These are phyloP conservation scores for Brachionus rubens DNA, from an alignment of 1,140 invertebrate species.

Conservation along the genomic window DNA sequence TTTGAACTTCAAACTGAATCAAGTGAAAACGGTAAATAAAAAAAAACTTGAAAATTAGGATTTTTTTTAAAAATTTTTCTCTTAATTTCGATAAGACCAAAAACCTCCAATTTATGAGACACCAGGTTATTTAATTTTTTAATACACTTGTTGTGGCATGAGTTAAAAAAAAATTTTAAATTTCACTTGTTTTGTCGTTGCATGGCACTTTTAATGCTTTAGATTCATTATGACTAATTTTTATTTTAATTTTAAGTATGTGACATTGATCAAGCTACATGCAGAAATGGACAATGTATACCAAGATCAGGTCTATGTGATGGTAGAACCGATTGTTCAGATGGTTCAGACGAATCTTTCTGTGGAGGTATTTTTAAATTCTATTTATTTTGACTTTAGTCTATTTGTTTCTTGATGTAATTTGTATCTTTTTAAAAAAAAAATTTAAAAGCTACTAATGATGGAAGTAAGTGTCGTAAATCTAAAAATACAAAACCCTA, in stretches of 20 bases:
- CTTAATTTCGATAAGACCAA: too few relatives aligned
- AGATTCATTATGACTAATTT: too few relatives aligned
- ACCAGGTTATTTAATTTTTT: not conserved
- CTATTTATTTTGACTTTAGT: too few relatives aligned
- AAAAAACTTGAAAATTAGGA: not conserved
- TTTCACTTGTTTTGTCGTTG: too few relatives aligned
- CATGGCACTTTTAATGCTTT: too few relatives aligned
- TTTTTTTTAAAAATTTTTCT: not conserved
- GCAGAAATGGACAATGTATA: conserved; percentile 46
- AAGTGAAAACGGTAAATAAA: not conserved
- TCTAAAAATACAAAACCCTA: too few relatives aligned
- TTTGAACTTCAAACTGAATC: conserved; percentile 15
- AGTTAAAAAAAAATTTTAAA: too few relatives aligned
- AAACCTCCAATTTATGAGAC: conserved; percentile 8
- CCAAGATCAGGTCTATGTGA: conserved; percentile 66
- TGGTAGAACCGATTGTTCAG: conserved; percentile 75
- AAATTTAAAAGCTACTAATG: not conserved
- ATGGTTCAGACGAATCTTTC: conserved; percentile 81
- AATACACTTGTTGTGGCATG: not conserved
- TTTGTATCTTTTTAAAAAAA: not conserved
- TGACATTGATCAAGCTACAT: conserved; percentile 39
- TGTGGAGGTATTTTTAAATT: conserved; percentile 65
- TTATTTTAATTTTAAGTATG: conserved; percentile 38
- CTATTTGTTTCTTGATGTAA: not conserved
- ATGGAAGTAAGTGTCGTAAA: conserved; percentile 1